Base-by-base conservation (phyloP, 2,888 invertebrate genomes). In the Malachius bipustulatus region DNA sequence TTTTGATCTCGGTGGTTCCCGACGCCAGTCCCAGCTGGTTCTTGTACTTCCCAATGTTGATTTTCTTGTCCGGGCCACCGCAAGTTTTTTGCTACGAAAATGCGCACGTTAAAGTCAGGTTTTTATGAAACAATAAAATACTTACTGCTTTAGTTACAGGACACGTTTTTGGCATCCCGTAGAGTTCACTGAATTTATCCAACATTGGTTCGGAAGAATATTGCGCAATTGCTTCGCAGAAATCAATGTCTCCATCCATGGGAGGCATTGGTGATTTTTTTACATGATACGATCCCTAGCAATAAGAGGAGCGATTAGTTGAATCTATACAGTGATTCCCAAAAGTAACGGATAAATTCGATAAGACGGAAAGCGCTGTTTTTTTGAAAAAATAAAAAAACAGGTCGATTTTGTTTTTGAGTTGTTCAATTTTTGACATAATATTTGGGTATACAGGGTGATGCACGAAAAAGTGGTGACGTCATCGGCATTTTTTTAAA, bases 11-110 rank as follows among this genome's bases (percentile, higher is more conserved):
- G 9, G 62, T 47, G 30, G 53, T 56, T 16, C 67, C 67, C 10
- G 57, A 57, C 0, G 57, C 63, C 54, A 66, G 54, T 32, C 60
- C 54, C 32, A 67, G 39, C 48, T 65, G 55, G 14, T 59, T 51
- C 41, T 66, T 66, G 42, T 57, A 66, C 40, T 62, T 63, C n/a
- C 56, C 54, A 6, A 67, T 27, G 36, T 58, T 63, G 2, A 64
- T 51, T 15, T 47, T 56, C 15, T 62, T 60, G 3, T 49, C 46
- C 0, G 58, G 56, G 24, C 56, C 50, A 26, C 56, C 48, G 37
- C 67, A 67, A 53, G 42, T 56, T 46, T 47, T 60, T 52, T 51
- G 37, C 48, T 51, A 41, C 27, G 44, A 6, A 19, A 19, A 8
- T 8, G n/a, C n/a, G n/a, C 6, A 19, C n/a, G 6, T 8, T 19